Evolutionary conservation across 2,113 vertebrate genomes (phyloP).

Genomic region (Indri indri): DNA sequence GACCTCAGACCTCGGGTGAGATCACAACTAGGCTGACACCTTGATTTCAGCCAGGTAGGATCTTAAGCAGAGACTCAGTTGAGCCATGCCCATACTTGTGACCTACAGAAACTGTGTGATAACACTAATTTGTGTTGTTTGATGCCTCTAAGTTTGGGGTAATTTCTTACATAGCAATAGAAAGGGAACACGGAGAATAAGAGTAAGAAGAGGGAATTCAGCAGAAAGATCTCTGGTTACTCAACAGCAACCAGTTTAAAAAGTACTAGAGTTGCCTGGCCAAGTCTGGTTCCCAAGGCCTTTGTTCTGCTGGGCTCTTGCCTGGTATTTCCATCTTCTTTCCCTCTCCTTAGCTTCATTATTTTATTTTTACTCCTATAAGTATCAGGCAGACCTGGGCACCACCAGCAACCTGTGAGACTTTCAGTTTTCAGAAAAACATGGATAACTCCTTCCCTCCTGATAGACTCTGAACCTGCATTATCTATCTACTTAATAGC

Average conservation of each 20-base stretch:
- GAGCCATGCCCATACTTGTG: neutral
- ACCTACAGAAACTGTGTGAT: neutral
- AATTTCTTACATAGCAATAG: neutral
- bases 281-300: neutral
- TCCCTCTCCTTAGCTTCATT: neutral
- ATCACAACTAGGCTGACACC: neutral
- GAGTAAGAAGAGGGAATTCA: neutral
- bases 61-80: neutral
- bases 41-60: neutral
- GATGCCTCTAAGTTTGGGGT: neutral
- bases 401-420: neutral
- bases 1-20: neutral
- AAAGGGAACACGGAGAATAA: neutral
- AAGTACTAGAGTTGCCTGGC: neutral
- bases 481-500: neutral
- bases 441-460: neutral
- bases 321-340: neutral
- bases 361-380: neutral
- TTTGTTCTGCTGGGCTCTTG: neutral
- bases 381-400: neutral
- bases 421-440: conserved; percentile 4
- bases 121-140: neutral
- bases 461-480: neutral
- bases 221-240: neutral
- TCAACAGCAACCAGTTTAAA: neutral